These are phyloP conservation scores for Aphaenogaster rudis DNA, from an alignment of 1,140 invertebrate species.

Conservation along the genomic window DNA sequence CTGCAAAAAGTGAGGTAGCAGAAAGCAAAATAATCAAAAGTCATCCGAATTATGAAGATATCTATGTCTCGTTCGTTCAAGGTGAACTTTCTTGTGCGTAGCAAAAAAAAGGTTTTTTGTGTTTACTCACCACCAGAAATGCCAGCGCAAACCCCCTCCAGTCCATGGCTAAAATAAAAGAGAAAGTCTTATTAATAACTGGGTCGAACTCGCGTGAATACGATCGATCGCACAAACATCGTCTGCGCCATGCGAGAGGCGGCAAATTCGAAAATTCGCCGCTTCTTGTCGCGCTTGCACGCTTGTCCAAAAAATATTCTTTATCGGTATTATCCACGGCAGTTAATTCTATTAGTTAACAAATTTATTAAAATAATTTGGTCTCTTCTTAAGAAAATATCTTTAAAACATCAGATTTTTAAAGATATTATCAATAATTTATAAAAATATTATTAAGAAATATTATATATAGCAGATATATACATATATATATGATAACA, in stretches of 20 bases:
- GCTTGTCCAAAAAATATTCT: slow-evolving; percentile 1
- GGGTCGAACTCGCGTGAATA: slow-evolving; percentile 76
- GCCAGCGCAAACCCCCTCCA: slow-evolving; percentile 79
- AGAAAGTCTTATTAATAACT: slow-evolving; percentile 86
- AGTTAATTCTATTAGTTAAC: background rate
- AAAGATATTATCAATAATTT: background rate
- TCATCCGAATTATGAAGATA: background rate
- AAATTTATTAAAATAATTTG: slow-evolving; percentile 14
- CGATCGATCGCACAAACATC: slow-evolving; percentile 70
- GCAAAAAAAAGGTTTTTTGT: slow-evolving; percentile 30
- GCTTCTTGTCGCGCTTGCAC: background rate
- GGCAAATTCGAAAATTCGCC: slow-evolving; percentile 30
- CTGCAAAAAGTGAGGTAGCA: background rate
- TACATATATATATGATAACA: background rate
- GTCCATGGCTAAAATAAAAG: slow-evolving; percentile 86
- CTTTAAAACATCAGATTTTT: background rate
- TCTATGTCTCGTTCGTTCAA: background rate
- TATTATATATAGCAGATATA: background rate
- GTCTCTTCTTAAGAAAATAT: background rate
- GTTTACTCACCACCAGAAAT: slow-evolving; percentile 82
- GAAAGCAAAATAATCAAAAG: background rate
- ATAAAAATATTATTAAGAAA: background rate
- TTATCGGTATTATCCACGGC: background rate
- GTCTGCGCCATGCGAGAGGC: slow-evolving; percentile 37
- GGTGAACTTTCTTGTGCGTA: background rate